Evolutionary conservation across 2,113 vertebrate species (phyloP).

Genomic region (Coracopsis vasa): DNA sequence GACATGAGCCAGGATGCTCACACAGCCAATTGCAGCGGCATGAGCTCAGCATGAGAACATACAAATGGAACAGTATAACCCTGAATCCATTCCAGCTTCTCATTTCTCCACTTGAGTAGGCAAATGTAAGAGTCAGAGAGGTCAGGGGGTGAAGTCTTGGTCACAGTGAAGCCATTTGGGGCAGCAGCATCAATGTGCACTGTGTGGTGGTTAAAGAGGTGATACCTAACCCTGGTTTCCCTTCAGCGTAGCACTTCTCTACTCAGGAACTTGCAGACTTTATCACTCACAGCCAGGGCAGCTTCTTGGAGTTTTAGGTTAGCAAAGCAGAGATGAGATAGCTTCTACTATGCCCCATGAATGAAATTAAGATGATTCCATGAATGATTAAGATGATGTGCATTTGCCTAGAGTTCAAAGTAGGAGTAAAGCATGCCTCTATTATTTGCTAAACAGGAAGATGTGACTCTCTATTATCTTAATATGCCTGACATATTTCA

Average conservation of each 20-base stretch:
- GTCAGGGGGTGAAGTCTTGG: background rate
- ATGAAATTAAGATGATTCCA: background rate
- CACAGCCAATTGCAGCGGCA: accelerated
- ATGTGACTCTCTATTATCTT: background rate
- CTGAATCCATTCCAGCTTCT: background rate
- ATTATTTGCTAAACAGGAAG: background rate
- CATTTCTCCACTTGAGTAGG: background rate
- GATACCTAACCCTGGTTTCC: background rate
- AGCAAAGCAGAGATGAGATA: background rate
- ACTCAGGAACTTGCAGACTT: background rate
- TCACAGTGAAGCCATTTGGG: background rate
- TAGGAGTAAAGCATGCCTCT: background rate
- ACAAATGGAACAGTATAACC: background rate
- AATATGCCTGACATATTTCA: background rate
- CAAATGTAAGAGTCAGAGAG: background rate
- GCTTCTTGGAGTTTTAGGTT: background rate
- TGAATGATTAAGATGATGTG: background rate
- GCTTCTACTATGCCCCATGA: background rate
- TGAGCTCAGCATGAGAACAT: background rate
- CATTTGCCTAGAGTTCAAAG: background rate
- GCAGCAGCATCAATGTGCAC: accelerated
- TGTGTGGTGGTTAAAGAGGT: too few relatives aligned
- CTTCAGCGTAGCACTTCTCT: background rate
- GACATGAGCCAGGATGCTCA: background rate
- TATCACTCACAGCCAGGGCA: accelerated